Conservation (phyloP, 2,888 invertebrate species). For the Vannuccia rotundouncinata region DNA sequence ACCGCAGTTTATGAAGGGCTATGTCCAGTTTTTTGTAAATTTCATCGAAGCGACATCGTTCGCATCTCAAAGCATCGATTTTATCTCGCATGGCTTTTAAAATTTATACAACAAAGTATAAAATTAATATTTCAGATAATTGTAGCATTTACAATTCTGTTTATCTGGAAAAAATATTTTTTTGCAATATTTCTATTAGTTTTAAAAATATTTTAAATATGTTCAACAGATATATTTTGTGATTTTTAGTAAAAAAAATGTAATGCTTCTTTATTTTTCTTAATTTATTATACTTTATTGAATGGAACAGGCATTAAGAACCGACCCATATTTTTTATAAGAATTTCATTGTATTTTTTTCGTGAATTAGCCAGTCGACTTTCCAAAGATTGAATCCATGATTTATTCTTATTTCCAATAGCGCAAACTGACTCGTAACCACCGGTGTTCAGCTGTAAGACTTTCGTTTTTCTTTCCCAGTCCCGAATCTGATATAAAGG, state of each 20-base stretch:
- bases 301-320: no score
- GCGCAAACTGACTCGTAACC: background rate
- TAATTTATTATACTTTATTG: no score
- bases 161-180: background rate
- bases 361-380: background rate
- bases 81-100: conserved; percentile 71
- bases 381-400: background rate
- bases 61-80: conserved; percentile 30
- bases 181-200: no score
- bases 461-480: background rate
- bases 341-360: background rate
- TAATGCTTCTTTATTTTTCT: no score
- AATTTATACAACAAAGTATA: conserved; percentile 65
- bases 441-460: background rate
- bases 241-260: no score
- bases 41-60: conserved; percentile 28
- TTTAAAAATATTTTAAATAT: no score
- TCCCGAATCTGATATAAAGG: background rate
- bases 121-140: background rate
- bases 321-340: background rate
- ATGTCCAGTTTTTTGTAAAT: conserved; percentile 36
- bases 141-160: background rate
- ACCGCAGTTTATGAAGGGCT: conserved; percentile 66
- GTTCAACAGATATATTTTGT: no score
- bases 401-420: background rate